These are phyloP conservation scores for Elysia chlorotica DNA, from an alignment of 1,140 invertebrate species.

Conservation along the genomic window DNA sequence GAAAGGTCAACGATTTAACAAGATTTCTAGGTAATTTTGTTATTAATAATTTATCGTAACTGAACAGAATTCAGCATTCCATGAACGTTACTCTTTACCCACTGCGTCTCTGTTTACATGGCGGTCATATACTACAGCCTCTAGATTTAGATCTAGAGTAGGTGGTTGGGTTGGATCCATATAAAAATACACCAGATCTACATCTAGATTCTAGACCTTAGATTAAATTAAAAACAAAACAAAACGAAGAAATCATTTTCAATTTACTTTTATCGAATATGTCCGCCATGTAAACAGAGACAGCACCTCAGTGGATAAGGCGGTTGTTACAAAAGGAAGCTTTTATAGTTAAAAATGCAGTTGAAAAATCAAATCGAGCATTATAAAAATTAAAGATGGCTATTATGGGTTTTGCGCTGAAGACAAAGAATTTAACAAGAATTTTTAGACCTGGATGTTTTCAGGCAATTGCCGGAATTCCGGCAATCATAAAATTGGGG, in stretches of 20 bases:
- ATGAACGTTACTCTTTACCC: background rate
- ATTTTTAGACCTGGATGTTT: too few relatives aligned
- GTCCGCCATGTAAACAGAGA: background rate
- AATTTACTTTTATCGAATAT: background rate
- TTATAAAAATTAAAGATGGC: too few relatives aligned
- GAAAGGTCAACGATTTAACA: slow-evolving; percentile 16
- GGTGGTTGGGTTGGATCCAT: too few relatives aligned
- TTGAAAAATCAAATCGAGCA: too few relatives aligned
- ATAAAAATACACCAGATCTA: too few relatives aligned
- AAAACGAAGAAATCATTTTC: background rate
- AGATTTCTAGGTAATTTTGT: background rate
- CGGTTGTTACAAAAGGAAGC: background rate
- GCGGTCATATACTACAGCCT: background rate
- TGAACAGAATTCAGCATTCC: background rate
- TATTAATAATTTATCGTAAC: background rate
- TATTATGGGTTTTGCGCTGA: too few relatives aligned
- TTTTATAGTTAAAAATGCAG: background rate
- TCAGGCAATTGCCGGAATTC: too few relatives aligned
- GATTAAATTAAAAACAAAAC: background rate
- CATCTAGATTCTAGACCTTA: background rate
- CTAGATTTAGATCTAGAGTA: background rate
- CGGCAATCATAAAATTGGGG: too few relatives aligned
- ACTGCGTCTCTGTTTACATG: background rate
- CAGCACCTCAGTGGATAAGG: background rate
- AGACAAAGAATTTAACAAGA: too few relatives aligned